Evolutionary conservation across 2,113 vertebrate species (phyloP).

Genomic region (Nannospalax galili): DNA sequence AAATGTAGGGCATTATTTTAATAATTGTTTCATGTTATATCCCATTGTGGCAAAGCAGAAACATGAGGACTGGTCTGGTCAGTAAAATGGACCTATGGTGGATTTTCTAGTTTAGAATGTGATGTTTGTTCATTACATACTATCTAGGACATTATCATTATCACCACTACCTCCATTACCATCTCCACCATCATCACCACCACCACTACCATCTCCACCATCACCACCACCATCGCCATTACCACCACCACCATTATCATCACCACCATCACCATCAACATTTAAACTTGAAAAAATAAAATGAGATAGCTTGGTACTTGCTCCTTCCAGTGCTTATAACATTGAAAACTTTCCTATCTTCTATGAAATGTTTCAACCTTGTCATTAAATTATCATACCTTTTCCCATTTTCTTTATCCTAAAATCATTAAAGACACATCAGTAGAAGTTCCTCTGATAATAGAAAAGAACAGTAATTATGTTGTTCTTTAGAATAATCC

Average conservation of each 20-base stretch:
- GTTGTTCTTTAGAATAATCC: constrained; percentile 13
- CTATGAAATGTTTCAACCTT: constrained; percentile 10
- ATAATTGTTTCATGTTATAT: background rate
- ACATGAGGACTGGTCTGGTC: background rate
- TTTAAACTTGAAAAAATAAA: constrained; percentile 10
- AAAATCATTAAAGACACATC: background rate
- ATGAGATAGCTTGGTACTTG: background rate
- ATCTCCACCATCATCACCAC: too few species aligned
- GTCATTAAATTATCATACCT: background rate
- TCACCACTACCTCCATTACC: too few species aligned
- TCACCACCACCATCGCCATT: background rate
- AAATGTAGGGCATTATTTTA: background rate
- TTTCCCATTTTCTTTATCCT: background rate
- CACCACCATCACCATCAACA: background rate
- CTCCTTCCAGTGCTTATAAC: background rate
- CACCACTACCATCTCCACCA: background rate
- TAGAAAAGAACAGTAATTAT: background rate
- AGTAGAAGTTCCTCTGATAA: background rate
- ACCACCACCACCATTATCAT: background rate
- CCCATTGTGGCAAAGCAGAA: background rate
- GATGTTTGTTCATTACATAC: background rate
- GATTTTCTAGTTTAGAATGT: background rate
- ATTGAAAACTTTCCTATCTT: background rate
- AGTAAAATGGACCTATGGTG: background rate
- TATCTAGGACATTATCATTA: background rate